Evolutionary conservation across 2,888 invertebrate genomes (phyloP), one percentile per base, ranked within the genome.

Genomic region (Camptogramma bilineatum): DNA sequence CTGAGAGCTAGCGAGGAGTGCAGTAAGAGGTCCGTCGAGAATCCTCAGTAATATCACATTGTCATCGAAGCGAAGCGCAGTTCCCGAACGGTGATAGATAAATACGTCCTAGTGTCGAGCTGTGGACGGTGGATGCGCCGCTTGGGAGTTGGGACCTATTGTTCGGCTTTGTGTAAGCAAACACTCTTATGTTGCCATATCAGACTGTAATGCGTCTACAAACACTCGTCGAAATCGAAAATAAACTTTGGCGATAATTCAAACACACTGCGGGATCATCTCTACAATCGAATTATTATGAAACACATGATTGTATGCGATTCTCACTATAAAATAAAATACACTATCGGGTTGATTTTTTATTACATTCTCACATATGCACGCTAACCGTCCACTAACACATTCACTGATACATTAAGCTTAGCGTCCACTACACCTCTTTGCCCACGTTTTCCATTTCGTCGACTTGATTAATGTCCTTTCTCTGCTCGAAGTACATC

Each of bases 401-500:
- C 76, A 74, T 75, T 79, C 81, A 82, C 80, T 75, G 72, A 62
- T 73, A 78, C 66, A 74, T 75, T 76, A 76, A 75, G 76, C 74
- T 76, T 73, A 72, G 57, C 72, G 78, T 76, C 73, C 66, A 61
- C 73, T 80, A 83, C 55, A 82, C 77, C 72, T 81, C 81, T 61
- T 76, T 81, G 55, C 75, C 76, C 24, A 79, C 81, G 57, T 77
- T 78, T 54, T 81, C 81, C 75, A 77, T 77, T 61, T 81, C 81
- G 16, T 81, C 81, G 4, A 79, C 77, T 72, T 81, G 73, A 52
- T 74, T 76, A 51, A 61, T 71, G 66, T 71, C 76, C 59, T 69
- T 72, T 52, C 57, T 72, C 69, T 95, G 95, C 80, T 96, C 95
- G 70, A 94, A 93, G 81, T 96, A 96, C 91, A 96, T 94, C 96